phyloP scores from a whole-genome alignment of 2,113 vertebrate genomes.

The Lycocorax pyrrhopterus region DNA sequence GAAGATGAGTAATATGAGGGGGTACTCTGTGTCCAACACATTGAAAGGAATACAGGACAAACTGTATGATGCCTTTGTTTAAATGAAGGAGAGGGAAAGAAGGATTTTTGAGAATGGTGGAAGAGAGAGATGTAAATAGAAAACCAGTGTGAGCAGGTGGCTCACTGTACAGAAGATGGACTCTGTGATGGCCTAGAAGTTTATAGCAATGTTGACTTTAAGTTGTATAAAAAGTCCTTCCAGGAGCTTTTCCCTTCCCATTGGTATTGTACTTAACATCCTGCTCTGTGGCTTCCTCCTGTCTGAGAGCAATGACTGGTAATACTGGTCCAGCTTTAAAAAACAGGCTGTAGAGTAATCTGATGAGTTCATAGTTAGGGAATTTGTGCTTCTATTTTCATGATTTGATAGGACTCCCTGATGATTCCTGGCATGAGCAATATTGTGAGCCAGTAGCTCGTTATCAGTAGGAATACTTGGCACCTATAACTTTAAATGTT shows the following conservation, averaged over 20 bases:
- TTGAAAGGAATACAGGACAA: background rate
- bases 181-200: background rate
- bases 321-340: background rate
- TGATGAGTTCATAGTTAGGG: constrained; percentile 20
- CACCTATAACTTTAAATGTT: background rate
- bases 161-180: background rate
- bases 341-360: background rate
- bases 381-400: constrained; percentile 51
- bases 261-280: background rate
- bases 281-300: background rate
- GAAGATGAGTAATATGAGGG: background rate
- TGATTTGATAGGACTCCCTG: constrained; percentile 5
- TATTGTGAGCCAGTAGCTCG: background rate
- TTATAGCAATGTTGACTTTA: background rate
- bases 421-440: constrained; percentile 11
- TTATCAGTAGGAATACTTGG: constrained; percentile 22
- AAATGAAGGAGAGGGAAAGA: background rate
- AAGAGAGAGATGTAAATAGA: background rate
- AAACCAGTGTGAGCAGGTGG: background rate
- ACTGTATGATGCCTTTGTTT: background rate
- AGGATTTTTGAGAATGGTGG: background rate
- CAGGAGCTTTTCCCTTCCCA: background rate
- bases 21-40: background rate
- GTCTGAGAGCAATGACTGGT: background rate
- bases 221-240: background rate